Evolutionary conservation across 2,113 vertebrate genomes (phyloP), one percentile per base, ranked within the genome.

Genomic region (Scomber scombrus): DNA sequence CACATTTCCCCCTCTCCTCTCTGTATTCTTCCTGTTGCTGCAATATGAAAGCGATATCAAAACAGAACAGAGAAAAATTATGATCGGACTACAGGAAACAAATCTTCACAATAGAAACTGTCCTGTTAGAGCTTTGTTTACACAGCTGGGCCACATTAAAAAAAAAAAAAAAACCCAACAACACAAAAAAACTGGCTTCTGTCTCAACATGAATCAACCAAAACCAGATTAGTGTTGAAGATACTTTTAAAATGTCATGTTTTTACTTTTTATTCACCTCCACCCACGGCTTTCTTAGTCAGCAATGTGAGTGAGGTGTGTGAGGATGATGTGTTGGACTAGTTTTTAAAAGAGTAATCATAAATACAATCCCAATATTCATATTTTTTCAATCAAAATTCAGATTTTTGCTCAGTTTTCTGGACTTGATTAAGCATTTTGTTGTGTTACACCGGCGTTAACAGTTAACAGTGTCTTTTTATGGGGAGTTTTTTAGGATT

Each of bases 251-350:
- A 12, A 21, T 52, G 5, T 6, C 6, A 67, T 29, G 21, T 49
- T 49, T 26, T 62, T 55, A 47, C 23, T 75, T 65, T 75, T 75
- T 65, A 65, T 12, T 51, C 34, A 3, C 2, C 2, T 49, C 49
- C 12, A 4, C 49, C 34, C 9, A 45, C 50, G 6, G 60, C 15
- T 65, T 19, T 4, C 11, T 29, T 31, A n/a, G 21, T 29, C 14
- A 5, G 46, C 23, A 49, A 4, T 46, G 18, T 15, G 29, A 49
- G 18, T 15, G 29, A 49, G 45, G 43, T 49, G 46, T 64, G 3
- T 8, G 34, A 40, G 34, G 34, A 34, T 5, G 31, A 40, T 9
- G 34, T 34, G 31, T 4, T 34, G 31, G 7, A 34, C 31, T 34
- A 6, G 31, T 34, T 34, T 5, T 34, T 6, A 34, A 34, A 34